A percentile compares a stretch with the other conserved stretches of the same genome.
Evolutionary conservation across 2,888 invertebrate genomes (phyloP).

Genomic region (Rambutsinella grinnellia): DNA sequence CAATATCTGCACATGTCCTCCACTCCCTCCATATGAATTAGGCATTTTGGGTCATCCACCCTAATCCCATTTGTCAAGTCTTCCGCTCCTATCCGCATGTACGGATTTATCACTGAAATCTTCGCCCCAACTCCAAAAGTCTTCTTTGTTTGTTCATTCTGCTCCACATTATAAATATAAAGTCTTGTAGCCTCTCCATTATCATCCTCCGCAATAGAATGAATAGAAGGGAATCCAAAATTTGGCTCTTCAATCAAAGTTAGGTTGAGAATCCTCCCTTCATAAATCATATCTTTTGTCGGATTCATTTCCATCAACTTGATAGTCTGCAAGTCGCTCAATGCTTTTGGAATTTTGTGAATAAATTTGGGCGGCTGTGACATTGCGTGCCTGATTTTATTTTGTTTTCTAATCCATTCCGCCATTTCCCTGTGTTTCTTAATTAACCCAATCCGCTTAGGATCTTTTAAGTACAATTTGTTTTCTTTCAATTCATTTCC

Average conservation of each 20-base stretch:
- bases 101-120: conserved; percentile 31
- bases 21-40: neutral
- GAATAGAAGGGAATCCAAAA: conserved; percentile 5
- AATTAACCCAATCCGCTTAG: neutral
- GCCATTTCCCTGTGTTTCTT: no score
- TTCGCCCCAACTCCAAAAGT: conserved; percentile 24
- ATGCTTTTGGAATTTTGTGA: neutral
- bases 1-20: no score
- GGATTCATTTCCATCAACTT: conserved; percentile 27
- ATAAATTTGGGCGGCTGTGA: neutral
- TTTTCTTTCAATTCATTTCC: neutral
- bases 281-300: conserved; percentile 18
- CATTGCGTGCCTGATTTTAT: neutral
- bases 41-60: no score
- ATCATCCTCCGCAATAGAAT: no score
- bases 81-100: conserved; percentile 1
- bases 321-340: conserved; percentile 18
- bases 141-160: conserved; percentile 14
- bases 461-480: neutral
- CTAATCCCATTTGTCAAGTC: conserved; percentile 1
- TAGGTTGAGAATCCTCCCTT: conserved; percentile 39
- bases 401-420: neutral
- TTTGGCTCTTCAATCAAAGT: conserved; percentile 41
- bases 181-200: conserved; percentile 17
- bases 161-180: conserved; percentile 29